phyloP scores from a whole-genome alignment of 2,797 vertebrate genomes.

The Rousettus madagascariensis region DNA sequence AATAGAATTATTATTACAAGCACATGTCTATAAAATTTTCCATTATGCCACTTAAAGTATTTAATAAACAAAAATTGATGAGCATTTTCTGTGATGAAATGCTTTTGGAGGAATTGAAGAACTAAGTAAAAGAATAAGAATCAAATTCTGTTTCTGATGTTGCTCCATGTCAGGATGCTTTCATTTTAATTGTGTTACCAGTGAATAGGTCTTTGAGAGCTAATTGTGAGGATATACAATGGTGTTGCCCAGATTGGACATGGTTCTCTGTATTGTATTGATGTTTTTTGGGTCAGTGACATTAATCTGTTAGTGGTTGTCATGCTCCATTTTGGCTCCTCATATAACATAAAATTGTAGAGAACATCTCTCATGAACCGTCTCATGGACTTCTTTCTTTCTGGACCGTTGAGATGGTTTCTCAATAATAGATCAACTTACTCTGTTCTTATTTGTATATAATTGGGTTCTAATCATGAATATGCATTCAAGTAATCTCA shows the following conservation, averaged over 20 bases:
- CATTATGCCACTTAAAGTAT: not conserved
- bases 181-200: not conserved
- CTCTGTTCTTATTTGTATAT: not conserved
- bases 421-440: not conserved
- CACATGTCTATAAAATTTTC: not conserved
- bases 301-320: not conserved
- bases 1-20: not conserved
- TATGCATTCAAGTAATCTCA: not conserved
- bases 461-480: not conserved
- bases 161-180: not conserved
- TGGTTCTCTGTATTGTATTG: not conserved
- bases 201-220: not conserved
- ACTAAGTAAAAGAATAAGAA: not conserved
- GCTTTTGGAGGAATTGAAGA: not conserved
- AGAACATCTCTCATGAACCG: fast-evolving
- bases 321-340: not conserved
- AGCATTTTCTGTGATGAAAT: not conserved
- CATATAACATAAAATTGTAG: fast-evolving
- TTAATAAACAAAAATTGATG: not conserved
- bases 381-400: not conserved
- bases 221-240: not conserved
- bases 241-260: not conserved
- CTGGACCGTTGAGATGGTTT: too few species aligned
- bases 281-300: not conserved
- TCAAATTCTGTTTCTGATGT: not conserved